Evolutionary conservation across 2,888 invertebrate species (phyloP).

Genomic region (Noctua janthina): DNA sequence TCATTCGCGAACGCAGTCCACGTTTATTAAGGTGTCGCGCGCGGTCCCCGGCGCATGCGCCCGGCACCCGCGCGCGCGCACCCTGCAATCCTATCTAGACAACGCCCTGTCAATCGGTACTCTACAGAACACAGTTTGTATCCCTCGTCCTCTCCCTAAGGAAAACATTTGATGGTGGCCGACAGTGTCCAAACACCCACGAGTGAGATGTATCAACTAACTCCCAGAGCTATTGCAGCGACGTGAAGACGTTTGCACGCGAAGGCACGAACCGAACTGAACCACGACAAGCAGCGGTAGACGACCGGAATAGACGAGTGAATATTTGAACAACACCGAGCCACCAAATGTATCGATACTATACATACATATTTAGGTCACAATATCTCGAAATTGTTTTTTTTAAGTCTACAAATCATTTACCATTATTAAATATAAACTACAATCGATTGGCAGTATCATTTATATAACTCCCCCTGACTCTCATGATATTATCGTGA

Average conservation of each 20-base stretch:
- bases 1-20: constrained; percentile 77
- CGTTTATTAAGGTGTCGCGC: constrained; percentile 72
- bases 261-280: constrained; percentile 69
- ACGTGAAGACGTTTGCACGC: constrained; percentile 47
- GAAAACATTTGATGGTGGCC: constrained; percentile 82
- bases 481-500: constrained; percentile 82
- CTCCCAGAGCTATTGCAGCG: constrained; percentile 48
- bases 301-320: constrained; percentile 32
- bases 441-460: constrained; percentile 90
- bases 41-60: constrained; percentile 66
- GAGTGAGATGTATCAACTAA: constrained; percentile 33
- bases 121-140: constrained; percentile 90
- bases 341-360: constrained; percentile 82
- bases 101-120: constrained; percentile 87
- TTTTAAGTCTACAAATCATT: constrained; percentile 87
- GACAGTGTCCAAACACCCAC: constrained; percentile 69
- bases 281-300: constrained; percentile 48
- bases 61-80: constrained; percentile 52
- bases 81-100: constrained; percentile 86
- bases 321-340: constrained; percentile 72
- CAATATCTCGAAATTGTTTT: constrained; percentile 86
- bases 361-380: constrained; percentile 88
- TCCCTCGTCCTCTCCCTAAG: constrained; percentile 85
- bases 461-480: constrained; percentile 79
- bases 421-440: constrained; percentile 85